Evolutionary conservation across 2,888 invertebrate species (phyloP).

Genomic region (Pegoplata infirma): DNA sequence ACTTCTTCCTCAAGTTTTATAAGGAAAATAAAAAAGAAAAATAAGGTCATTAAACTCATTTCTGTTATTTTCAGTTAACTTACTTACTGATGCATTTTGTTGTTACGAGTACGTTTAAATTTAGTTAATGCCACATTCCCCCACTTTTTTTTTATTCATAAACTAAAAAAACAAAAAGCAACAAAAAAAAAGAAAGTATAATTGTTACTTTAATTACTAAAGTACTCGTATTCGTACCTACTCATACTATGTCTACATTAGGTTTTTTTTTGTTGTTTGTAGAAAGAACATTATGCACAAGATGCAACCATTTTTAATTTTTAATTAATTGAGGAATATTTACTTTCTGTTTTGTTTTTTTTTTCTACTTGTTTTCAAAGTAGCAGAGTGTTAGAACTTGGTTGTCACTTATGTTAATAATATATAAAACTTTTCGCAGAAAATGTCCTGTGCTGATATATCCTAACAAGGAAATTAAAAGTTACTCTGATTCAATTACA

Average conservation of each 20-base stretch:
- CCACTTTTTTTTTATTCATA: neutral
- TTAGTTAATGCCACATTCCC: neutral
- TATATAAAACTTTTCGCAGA: too few species aligned
- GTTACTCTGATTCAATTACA: too few species aligned
- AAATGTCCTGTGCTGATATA: too few species aligned
- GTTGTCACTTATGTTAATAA: neutral
- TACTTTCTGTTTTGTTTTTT: constrained; percentile 19
- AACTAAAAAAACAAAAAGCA: neutral
- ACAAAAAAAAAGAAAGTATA: neutral
- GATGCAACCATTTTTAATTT: constrained; percentile 25
- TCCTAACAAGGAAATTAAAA: too few species aligned
- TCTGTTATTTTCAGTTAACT: neutral
- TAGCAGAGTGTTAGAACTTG: neutral
- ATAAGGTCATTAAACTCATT: constrained; percentile 4
- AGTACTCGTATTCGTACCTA: constrained; percentile 12
- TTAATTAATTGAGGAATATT: constrained; percentile 38
- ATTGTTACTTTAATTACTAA: constrained; percentile 41
- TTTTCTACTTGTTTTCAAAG: neutral
- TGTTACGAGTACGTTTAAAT: too few species aligned
- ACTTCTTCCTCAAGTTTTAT: neutral
- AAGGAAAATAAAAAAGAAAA: neutral
- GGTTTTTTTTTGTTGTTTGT: neutral
- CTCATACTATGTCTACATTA: neutral
- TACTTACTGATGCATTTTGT: neutral
- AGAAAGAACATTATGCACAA: constrained; percentile 12